Evolutionary conservation across 2,888 invertebrate genomes (phyloP), one percentile per base, ranked within the genome.

Genomic region (Glaucopsyche alexis): DNA sequence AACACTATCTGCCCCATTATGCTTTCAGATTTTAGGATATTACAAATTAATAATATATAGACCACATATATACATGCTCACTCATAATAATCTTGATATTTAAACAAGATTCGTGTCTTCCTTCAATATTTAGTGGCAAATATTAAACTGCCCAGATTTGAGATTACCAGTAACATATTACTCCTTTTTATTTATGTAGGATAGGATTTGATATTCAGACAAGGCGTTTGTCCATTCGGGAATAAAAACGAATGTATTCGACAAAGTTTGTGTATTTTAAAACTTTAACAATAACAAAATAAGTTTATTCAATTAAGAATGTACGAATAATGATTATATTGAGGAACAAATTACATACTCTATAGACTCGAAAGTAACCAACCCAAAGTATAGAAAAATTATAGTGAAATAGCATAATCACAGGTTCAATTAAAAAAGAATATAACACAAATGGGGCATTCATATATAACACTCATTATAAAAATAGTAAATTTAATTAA

Each of bases 401-500:
- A 67, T 67, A 67, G 42, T 11, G 16, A 67, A 45, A 67, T 42
- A 67, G 67, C 16, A 67, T 42, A 67, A 67, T 45, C 42, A 16
- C 42, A 67, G 16, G 16, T 9, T 67, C 45, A 11, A 19, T 19
- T 67, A 67, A 16, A 67, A 45, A 67, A n/a, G 45, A 42, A 67
- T 13, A 67, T 45, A 67, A 42, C 42, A 67, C 67, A 67, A 16
- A 67, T 6, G 67, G 67, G 67, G 47, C 69, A 47, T 49, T 47
- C 49, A 69, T 69, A 47, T 47, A 29, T 49, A 69, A 69, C 69
- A 69, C 49, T 69, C 69, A 69, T 69, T 66, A 50, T 72, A 72
- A 72, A 72, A 66, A 72, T 72, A 72, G 52, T 67, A 66, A 52
- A 49, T 72, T 72, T 67, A 42, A 66, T 66, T 19, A 52, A 72